phyloP scores from a whole-genome alignment of 1,140 invertebrate genomes.

The Hormaphis cornu region DNA sequence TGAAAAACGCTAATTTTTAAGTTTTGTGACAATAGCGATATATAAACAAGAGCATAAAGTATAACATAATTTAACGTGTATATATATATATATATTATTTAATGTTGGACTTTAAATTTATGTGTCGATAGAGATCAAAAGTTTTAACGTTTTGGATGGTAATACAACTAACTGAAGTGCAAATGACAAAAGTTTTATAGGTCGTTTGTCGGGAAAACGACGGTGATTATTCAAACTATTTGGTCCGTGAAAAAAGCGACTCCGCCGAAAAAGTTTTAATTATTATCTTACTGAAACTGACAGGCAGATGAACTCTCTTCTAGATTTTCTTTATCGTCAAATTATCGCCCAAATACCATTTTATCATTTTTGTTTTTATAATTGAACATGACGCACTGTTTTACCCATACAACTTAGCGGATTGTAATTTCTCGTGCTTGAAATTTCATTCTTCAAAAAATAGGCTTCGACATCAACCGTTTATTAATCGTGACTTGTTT shows the following conservation, averaged over 20 bases:
- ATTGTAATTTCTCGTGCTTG: background rate
- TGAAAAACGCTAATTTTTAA: too few species aligned
- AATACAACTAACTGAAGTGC: slow-evolving; percentile 9
- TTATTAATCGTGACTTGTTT: too few species aligned
- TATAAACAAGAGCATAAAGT: too few species aligned
- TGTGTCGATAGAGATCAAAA: slow-evolving; percentile 4
- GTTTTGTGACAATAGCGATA: too few species aligned
- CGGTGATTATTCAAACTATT: slow-evolving; percentile 9
- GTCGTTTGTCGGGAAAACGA: background rate
- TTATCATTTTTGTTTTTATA: background rate
- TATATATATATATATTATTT: too few species aligned
- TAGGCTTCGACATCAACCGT: too few species aligned
- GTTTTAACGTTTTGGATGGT: background rate
- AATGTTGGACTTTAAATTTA: background rate
- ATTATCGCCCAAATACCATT: slow-evolving; percentile 9
- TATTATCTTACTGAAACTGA: slow-evolving; percentile 26
- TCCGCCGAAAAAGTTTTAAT: slow-evolving; percentile 15
- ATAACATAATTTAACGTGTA: too few species aligned
- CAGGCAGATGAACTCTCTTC: background rate
- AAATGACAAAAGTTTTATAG: slow-evolving; percentile 24
- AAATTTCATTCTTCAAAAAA: too few species aligned
- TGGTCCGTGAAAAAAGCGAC: slow-evolving; percentile 13
- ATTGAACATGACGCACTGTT: background rate
- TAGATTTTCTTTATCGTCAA: slow-evolving; percentile 19
- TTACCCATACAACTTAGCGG: background rate